Evolutionary conservation across 2,797 vertebrate genomes (phyloP).

Genomic region (Hydrocynus forskahlii): DNA sequence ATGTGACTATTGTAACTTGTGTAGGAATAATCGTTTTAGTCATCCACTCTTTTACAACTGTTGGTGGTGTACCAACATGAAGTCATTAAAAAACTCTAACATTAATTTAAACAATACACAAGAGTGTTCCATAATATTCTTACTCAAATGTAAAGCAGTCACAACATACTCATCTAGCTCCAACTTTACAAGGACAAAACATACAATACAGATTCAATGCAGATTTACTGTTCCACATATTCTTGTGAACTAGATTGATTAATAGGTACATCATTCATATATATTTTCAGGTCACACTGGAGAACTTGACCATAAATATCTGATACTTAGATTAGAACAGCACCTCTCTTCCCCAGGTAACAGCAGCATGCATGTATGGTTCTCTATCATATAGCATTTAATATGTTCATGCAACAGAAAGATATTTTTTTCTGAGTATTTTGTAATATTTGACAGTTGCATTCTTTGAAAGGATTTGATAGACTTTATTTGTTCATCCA

Average conservation of each 20-base stretch:
- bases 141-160: slow-evolving; percentile 6
- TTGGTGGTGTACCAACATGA: neutral
- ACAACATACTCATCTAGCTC: neutral
- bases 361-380: neutral
- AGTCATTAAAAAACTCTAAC: neutral
- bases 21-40: neutral
- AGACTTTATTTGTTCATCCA: no score
- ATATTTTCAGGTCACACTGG: neutral
- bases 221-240: slow-evolving; percentile 6
- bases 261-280: neutral
- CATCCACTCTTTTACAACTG: neutral
- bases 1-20: no score
- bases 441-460: neutral
- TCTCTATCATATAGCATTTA: slow-evolving; percentile 11
- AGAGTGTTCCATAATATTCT: slow-evolving; percentile 1
- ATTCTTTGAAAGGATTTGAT: neutral
- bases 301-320: slow-evolving; percentile 14
- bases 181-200: neutral
- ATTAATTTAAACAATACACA: slow-evolving; percentile 14
- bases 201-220: slow-evolving; percentile 26
- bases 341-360: slow-evolving; percentile 14
- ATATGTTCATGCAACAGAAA: slow-evolving; percentile 8
- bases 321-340: neutral
- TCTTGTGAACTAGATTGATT: neutral
- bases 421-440: neutral